Conservation (phyloP, 92 coral and sea anemone species). For the Porites cylindrica region DNA sequence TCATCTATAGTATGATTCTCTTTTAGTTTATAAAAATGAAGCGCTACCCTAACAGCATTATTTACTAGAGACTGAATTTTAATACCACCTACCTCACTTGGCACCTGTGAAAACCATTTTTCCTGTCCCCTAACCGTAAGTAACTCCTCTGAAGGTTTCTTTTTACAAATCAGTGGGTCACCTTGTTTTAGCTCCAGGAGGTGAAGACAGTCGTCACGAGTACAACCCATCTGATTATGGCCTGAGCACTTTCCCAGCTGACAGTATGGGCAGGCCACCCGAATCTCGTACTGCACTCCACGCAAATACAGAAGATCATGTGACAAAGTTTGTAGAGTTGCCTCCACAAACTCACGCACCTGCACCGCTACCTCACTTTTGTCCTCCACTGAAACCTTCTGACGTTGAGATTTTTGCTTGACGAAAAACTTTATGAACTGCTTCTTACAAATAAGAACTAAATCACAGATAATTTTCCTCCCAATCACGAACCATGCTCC, state of each 20-base stretch:
- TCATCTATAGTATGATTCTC: no score
- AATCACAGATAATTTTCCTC: no score
- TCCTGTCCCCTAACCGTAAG: not conserved
- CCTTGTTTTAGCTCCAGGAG: not conserved
- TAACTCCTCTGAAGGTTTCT: not conserved
- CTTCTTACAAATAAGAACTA: no score
- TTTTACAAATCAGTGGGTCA: no score
- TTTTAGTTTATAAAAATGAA: no score
- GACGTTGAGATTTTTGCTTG: no score
- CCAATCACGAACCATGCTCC: no score
- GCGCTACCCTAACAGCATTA: no score
- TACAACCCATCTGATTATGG: not conserved
- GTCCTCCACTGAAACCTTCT: no score
- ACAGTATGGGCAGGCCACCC: not conserved
- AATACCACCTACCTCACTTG: not conserved
- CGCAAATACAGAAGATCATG: not conserved
- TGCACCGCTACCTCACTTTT: not conserved
- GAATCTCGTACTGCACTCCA: not conserved
- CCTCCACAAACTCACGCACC: not conserved
- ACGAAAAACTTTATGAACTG: no score
- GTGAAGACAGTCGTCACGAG: not conserved
- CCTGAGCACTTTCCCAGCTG: not conserved
- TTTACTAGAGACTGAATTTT: no score
- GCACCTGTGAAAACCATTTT: not conserved
- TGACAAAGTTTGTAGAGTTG: not conserved